Percentiles rank a stretch among this genome's conserved stretches.
Conservation (phyloP, 2,888 invertebrate genomes). For the Amphipoea lucens region DNA sequence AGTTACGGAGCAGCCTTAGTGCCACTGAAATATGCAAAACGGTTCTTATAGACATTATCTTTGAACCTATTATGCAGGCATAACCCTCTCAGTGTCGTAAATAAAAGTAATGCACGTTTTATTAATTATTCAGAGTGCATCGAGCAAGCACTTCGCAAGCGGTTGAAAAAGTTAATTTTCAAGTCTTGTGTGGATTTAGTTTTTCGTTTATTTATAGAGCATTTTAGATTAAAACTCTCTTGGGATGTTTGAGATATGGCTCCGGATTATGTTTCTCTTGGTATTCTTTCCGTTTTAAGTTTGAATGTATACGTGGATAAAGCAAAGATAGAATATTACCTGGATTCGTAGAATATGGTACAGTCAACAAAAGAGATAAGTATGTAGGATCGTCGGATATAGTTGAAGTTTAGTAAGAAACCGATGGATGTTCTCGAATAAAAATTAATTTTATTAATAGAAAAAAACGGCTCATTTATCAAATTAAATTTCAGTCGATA, state of each 20-base stretch:
- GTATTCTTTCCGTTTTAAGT: not conserved
- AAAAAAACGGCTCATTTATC: too few species aligned
- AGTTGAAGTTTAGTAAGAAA: too few species aligned
- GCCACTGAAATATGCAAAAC: constrained; percentile 72
- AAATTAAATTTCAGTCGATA: too few species aligned
- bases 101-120: constrained; percentile 69
- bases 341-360: not conserved
- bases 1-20: constrained; percentile 64
- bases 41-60: constrained; percentile 70
- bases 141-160: constrained; percentile 61
- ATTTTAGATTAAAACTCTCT: constrained; percentile 47
- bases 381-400: too few species aligned
- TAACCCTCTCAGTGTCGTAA: constrained; percentile 58
- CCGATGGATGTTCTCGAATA: too few species aligned
- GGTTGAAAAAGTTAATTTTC: constrained; percentile 62
- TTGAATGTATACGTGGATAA: not conserved
- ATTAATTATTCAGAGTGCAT: constrained; percentile 77
- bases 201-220: constrained; percentile 49
- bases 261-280: constrained; percentile 10
- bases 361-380: not conserved
- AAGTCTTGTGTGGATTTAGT: constrained; percentile 53
- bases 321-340: not conserved
- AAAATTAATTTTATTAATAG: too few species aligned
- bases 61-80: constrained; percentile 63
- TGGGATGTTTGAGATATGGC: constrained; percentile 24